Conservation (phyloP, 2,888 invertebrate species). For the Rhodophaea formosa region DNA sequence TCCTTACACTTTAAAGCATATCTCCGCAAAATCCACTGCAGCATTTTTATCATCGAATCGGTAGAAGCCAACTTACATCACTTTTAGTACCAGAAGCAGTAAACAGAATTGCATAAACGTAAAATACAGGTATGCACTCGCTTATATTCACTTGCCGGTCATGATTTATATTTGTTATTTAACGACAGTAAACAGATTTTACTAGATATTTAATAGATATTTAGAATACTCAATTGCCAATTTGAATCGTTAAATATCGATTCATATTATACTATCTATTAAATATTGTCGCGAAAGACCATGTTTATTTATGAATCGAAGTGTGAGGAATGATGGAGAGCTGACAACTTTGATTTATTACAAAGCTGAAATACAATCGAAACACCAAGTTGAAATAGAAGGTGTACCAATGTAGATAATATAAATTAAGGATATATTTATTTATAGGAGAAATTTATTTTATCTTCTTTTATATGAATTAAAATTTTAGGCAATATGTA, state of each 20-base stretch:
- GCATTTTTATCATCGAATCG: too few relatives aligned
- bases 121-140: not conserved
- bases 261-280: not conserved
- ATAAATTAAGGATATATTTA: too few relatives aligned
- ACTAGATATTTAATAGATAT: not conserved
- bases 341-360: slow-evolving; percentile 1
- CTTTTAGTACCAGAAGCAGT: too few relatives aligned
- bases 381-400: too few relatives aligned
- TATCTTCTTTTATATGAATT: too few relatives aligned
- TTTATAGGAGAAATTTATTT: too few relatives aligned
- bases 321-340: not conserved
- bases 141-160: not conserved
- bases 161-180: not conserved
- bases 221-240: not conserved
- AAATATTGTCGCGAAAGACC: not conserved
- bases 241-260: not conserved
- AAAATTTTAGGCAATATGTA: too few relatives aligned
- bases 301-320: slow-evolving; percentile 1
- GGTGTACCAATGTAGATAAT: too few relatives aligned
- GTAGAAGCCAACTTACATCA: too few relatives aligned
- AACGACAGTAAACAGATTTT: not conserved
- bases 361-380: not conserved
- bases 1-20: too few relatives aligned
- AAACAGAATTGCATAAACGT: too few relatives aligned
- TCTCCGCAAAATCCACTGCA: too few relatives aligned